Evolutionary conservation across 2,113 vertebrate genomes (phyloP), one percentile per base, ranked within the genome.

Genomic region (Rutilus rutilus): DNA sequence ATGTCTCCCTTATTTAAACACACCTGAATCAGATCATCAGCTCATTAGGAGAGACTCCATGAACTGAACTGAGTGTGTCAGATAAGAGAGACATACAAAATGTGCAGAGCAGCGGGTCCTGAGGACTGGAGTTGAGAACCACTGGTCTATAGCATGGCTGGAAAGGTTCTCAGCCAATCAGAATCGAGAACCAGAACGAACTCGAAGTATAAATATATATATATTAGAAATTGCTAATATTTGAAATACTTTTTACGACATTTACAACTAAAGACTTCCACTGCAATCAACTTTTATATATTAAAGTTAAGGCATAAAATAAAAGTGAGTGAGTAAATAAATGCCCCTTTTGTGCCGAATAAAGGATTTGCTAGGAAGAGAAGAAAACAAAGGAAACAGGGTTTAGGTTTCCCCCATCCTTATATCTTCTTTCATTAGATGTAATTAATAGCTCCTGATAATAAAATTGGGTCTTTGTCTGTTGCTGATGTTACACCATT

Each of bases 361-460:
- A 75, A 75, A 78, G 27, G 5, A 59, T 27, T 78, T 57, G 79
- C 62, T 67, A 8, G 39, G 36, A 62, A 76, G 7, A 3, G 33
- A 19, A 21, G 4, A 60, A 42, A 81, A 42, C 74, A 81, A 86
- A 85, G 76, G 50, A 89, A 87, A 88, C 84, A 0, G 87, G 47
- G 60, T 69, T 82, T 86, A 15, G 1, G 86, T 87, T 89, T n/a
- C 30, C 45, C 60, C 8, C 8, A 11, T 76, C 62, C 67, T 74
- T 87, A 52, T 86, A 86, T 78, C 42, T 85, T 84, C 89, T 86
- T 90, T 88, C 80, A 86, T 87, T 88, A 90, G 87, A 89, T 93
- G 87, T 92, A 93, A 93, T 94, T 91, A 91, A 90, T 91, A 87
- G 86, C 90, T 92, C 59, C 10, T 86, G 76, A 85, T 88, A 84